Evolutionary conservation across 2,888 invertebrate species (phyloP), one percentile per base, ranked within the genome.

Genomic region (Liopterus haemorrhoidalis): DNA sequence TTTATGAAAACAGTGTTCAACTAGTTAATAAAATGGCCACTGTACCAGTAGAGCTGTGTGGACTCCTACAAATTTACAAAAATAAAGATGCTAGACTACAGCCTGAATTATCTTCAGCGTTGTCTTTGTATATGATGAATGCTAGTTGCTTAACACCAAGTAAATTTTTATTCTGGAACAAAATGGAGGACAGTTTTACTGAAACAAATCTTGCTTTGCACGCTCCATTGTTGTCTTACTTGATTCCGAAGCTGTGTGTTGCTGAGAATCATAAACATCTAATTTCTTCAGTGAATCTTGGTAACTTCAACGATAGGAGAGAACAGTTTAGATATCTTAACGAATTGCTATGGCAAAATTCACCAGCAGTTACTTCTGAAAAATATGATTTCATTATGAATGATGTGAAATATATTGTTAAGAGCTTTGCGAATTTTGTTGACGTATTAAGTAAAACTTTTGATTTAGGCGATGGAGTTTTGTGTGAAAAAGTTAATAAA

Each of bases 291-390:
- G 69, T 73, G 2, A 69, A 75, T 2, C 64, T 81, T 33, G 73
- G 73, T 25, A 70, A 73, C 32, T 72, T 74, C 48, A 63, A 62
- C 9, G 64, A 70, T 15, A 70, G 74, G 52, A 69, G 71, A 1
- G 56, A 62, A 12, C 75, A 78, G 49, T 60, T 80, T 24, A 65
- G 62, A 22, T 64, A 62, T 3, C 54, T 82, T 11, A 71, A 73
- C 50, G 69, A 72, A 49, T 64, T 74, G 8, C 53, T 82, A 4
- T 82, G 82, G 82, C 74, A 71, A 44, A 81, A 82, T 58, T 70
- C 75, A 35, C 69, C 70, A 1, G 69, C 72, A 1, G 55, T 81
- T 16, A 71, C 74, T 33, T 64, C 70, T 0, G 55, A 65, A 4
- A 64, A 69, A 22, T 65, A 68, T 4, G 62, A 73, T 48, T 72